Percentiles rank a stretch among this genome's conserved stretches.
These are phyloP conservation scores for Euborellia annulipes DNA, from an alignment of 1,140 invertebrate species.

Conservation along the genomic window DNA sequence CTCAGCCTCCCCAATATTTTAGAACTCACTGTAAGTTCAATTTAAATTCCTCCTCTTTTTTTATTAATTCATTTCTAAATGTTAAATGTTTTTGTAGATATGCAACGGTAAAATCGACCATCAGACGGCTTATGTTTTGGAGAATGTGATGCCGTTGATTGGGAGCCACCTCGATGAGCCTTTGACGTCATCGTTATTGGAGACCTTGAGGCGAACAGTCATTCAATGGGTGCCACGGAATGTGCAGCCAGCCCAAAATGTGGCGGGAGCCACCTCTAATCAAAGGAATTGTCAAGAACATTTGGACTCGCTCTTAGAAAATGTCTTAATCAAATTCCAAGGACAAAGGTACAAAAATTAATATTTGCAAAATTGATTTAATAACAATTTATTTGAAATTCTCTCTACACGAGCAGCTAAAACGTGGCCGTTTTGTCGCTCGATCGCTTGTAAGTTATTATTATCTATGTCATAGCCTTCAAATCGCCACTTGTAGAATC, in stretches of 20 bases:
- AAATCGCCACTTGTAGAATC: no score
- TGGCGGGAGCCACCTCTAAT: background rate
- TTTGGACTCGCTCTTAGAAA: constrained; percentile 8
- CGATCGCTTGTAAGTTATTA: no score
- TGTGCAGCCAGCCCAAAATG: background rate
- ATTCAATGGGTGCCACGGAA: constrained; percentile 5
- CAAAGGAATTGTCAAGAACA: constrained; percentile 3
- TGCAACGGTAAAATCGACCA: constrained; percentile 3
- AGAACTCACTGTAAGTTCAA: background rate
- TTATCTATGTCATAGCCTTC: no score
- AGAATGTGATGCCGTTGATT: constrained; percentile 9
- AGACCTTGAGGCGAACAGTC: constrained; percentile 3
- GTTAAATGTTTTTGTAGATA: background rate
- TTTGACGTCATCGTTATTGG: constrained; percentile 6
- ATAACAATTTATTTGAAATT: no score
- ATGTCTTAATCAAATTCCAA: constrained; percentile 9
- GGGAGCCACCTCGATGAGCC: constrained; percentile 8
- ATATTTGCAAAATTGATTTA: no score
- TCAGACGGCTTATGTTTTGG: constrained; percentile 6
- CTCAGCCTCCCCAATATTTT: background rate
- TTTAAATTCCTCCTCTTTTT: background rate
- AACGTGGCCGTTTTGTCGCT: no score
- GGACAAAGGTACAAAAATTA: constrained; percentile 7
- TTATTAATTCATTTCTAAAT: background rate
- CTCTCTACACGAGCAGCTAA: no score